A percentile compares a stretch with the other conserved stretches of the same genome.
Conservation (phyloP, 2,888 invertebrate species). For the Polydrusus pterygomalis region DNA sequence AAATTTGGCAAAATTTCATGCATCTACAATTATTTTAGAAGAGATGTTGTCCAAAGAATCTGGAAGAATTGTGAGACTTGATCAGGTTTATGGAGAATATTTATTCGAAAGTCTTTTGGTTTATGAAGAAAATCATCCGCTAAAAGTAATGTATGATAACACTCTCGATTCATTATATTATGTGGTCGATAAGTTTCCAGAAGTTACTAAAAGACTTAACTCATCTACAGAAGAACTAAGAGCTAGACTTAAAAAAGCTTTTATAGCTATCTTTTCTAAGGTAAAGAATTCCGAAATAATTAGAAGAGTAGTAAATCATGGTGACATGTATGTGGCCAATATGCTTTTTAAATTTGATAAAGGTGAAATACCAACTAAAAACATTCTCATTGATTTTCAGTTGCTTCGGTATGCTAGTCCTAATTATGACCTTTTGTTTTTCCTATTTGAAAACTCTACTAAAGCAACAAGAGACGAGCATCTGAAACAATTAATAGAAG, state of each 20-base stretch:
- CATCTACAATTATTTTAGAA: conserved; percentile 65
- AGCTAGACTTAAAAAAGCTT: conserved; percentile 20
- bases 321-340: conserved; percentile 67
- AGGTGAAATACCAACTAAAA: conserved; percentile 57
- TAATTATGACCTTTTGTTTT: conserved; percentile 76
- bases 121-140: background rate
- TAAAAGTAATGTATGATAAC: conserved; percentile 6
- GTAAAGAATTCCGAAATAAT: conserved; percentile 10
- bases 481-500: conserved; percentile 53
- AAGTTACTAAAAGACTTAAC: conserved; percentile 38
- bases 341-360: conserved; percentile 61
- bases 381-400: conserved; percentile 67
- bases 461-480: conserved; percentile 56
- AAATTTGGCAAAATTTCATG: conserved; percentile 56
- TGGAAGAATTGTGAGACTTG: conserved; percentile 56
- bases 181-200: conserved; percentile 50
- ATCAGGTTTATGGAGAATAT: conserved; percentile 61
- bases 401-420: conserved; percentile 76
- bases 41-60: conserved; percentile 57
- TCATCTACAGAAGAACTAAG: conserved; percentile 46
- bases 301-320: conserved; percentile 62
- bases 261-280: background rate
- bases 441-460: conserved; percentile 60
- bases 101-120: conserved; percentile 18
- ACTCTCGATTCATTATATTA: conserved; percentile 29